Evolutionary conservation across 1,140 invertebrate genomes (phyloP).

Genomic region (Drosophila quadrilineata): DNA sequence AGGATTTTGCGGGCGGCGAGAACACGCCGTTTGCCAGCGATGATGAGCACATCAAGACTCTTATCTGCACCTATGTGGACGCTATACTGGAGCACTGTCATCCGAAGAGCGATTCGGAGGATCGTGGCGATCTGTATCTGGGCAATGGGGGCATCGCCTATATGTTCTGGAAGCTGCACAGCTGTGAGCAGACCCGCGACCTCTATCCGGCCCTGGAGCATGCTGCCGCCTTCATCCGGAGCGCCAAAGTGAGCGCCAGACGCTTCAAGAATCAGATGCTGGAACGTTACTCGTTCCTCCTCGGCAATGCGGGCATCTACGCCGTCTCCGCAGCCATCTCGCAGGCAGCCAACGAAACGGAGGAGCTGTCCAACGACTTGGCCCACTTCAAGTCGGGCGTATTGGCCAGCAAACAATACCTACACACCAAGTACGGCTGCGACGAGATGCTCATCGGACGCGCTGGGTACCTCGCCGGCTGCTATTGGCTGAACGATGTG

Average conservation of each 20-base stretch:
- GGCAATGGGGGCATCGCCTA: conserved; percentile 83
- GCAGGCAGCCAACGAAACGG: conserved; percentile 54
- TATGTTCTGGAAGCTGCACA: conserved; percentile 83
- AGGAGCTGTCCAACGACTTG: conserved; percentile 82
- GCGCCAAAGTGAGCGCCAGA: conserved; percentile 79
- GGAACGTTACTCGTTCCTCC: conserved; percentile 83
- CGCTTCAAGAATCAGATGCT: conserved; percentile 69
- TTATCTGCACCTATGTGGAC: conserved; percentile 79
- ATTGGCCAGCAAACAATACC: conserved; percentile 82
- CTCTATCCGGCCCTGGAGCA: conserved; percentile 76
- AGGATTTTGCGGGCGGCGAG: conserved; percentile 60
- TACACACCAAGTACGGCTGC: conserved; percentile 85
- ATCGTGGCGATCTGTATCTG: conserved; percentile 83
- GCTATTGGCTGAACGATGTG: conserved; percentile 86
- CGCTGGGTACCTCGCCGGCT: conserved; percentile 90
- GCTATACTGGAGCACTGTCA: conserved; percentile 73
- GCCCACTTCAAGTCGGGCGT: conserved; percentile 81
- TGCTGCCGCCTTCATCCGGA: conserved; percentile 81
- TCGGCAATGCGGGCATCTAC: conserved; percentile 85
- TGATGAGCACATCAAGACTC: conserved; percentile 74
- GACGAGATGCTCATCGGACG: conserved; percentile 93
- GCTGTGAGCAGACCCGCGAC: conserved; percentile 74
- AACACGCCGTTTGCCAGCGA: conserved; percentile 64
- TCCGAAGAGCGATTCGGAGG: conserved; percentile 64
- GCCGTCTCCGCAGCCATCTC: conserved; percentile 83